A percentile compares a stretch with the other conserved stretches of the same genome.
Conservation (phyloP, 2,113 vertebrate genomes). For the Myiagra hebetior region DNA sequence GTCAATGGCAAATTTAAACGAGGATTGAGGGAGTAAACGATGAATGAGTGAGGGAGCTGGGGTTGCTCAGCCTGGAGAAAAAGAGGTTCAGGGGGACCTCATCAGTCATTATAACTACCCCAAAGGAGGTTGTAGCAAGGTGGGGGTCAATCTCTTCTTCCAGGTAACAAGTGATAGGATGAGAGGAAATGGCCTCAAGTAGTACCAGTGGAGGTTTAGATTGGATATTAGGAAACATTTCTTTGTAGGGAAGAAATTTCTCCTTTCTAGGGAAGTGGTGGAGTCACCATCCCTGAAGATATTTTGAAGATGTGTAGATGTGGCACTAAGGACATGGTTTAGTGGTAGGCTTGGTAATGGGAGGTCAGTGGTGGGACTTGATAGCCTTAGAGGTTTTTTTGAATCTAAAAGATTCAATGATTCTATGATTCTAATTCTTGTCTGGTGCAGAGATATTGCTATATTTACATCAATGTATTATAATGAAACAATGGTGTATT, state of each 20-base stretch:
- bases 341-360: background rate
- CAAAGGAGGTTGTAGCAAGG: rapidly evolving
- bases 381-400: background rate
- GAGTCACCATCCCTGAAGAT: background rate
- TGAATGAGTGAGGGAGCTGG: background rate
- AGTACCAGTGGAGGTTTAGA: background rate
- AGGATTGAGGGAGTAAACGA: background rate
- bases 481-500: background rate
- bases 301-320: background rate
- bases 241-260: too few species aligned
- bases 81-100: background rate
- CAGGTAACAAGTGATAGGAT: rapidly evolving
- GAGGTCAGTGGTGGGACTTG: background rate
- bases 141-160: too few species aligned
- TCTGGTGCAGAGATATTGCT: background rate
- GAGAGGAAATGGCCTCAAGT: background rate
- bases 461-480: background rate
- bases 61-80: background rate
- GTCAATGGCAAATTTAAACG: background rate
- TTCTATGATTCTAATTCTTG: background rate
- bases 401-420: background rate
- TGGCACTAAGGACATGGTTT: background rate
- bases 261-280: background rate
- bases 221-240: background rate
- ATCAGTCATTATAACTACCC: rapidly evolving